These are phyloP conservation scores for Paratrypauchen microcephalus DNA, from an alignment of 2,797 vertebrate species.

Conservation along the genomic window DNA sequence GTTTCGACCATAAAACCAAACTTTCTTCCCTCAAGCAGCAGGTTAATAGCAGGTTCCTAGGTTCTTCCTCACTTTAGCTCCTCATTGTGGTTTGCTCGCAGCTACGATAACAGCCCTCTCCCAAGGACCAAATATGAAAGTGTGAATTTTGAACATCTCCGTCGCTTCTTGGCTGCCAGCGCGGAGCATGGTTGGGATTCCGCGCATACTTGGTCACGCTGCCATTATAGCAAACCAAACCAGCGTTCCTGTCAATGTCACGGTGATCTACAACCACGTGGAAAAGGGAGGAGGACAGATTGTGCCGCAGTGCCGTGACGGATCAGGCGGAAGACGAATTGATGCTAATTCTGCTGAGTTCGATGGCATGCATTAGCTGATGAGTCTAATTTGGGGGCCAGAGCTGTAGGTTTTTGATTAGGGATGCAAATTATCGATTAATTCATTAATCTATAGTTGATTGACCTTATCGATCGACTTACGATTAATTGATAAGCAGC, in stretches of 20 bases:
- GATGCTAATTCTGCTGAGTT: background rate
- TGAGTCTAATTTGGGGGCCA: background rate
- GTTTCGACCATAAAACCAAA: constrained; percentile 21
- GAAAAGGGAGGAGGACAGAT: constrained; percentile 50
- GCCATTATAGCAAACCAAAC: constrained; percentile 76
- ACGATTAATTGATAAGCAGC: no score
- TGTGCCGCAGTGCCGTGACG: constrained; percentile 40
- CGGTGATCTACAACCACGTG: constrained; percentile 51
- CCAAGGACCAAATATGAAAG: constrained; percentile 71
- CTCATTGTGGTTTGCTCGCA: constrained; percentile 38
- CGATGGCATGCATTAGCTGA: background rate
- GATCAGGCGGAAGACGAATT: constrained; percentile 58
- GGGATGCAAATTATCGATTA: no score
- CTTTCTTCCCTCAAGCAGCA: constrained; percentile 41
- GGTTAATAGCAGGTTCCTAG: constrained; percentile 58
- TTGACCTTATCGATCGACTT: no score
- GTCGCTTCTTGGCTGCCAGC: constrained; percentile 63
- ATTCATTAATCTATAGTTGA: no score
- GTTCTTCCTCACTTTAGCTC: constrained; percentile 25
- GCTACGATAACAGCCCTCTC: constrained; percentile 41
- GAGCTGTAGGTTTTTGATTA: background rate
- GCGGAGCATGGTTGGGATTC: constrained; percentile 77
- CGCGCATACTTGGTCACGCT: constrained; percentile 79
- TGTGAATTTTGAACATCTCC: constrained; percentile 65
- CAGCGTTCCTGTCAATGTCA: constrained; percentile 32